Evolutionary conservation across 1,140 invertebrate species (phyloP), one percentile per base, ranked within the genome.

Genomic region (Heliconius hewitsoni): DNA sequence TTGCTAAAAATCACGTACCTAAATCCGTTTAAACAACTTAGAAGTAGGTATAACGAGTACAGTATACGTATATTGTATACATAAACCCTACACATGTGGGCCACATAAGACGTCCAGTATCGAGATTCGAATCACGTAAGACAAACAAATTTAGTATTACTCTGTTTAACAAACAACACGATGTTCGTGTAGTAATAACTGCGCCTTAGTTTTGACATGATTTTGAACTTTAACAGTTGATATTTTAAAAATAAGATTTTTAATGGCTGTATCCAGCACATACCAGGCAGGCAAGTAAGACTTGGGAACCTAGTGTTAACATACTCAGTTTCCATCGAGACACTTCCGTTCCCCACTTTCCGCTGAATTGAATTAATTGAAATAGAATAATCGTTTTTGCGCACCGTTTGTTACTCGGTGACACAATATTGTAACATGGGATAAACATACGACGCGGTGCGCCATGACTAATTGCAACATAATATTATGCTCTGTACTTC

Each of bases 391-490:
- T 23, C 55, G 6, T 37, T 37, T 37, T 37, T 0, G 55, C n/a
- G 0, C 46, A 37, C 76, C 78, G 27, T 80, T 80, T 80, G 71
- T 75, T 73, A 76, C 66, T 37, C 70, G 60, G 74, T 71, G 78
- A 76, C 55, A 76, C 72, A 71, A 79, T 79, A 79, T 79, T 79
- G 73, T 75, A 79, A 79, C 34, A 72, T 30, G 39, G 66, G 50
- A 72, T 71, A 76, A 73, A 80, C 55, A 80, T 37, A 60, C 55
- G 30, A 18, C 6, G 52, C 18, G 71, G 34, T n/a, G 55, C 71
- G 55, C 74, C 74, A 16, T 80, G 52, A 76, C 74, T 80, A 80
- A 80, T 80, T 80, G 60, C 50, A 52, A n/a, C 34, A 23, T 39
- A 73, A 11, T 37, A n/a, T 23, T n/a, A n/a, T 23, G 6, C 55